Base-by-base conservation (phyloP, 2,797 vertebrate genomes). In the Fringilla coelebs region DNA sequence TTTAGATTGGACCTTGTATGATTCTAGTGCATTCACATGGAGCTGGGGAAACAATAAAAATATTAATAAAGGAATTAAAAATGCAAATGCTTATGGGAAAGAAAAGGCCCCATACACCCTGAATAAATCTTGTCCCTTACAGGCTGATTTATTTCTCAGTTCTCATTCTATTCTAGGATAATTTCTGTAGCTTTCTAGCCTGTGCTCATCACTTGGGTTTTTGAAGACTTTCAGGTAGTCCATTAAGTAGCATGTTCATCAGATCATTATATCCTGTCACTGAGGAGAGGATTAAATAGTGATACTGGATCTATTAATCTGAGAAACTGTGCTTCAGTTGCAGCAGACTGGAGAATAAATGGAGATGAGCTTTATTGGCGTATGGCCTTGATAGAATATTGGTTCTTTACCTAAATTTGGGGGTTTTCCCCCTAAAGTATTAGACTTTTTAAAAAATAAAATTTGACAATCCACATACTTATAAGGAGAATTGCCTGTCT, bases 261-360 rank as follows among this genome's bases (percentile, higher is more conserved):
- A 93, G 79, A 91, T 94, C 91, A 79, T 94, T 96, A 88, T 84
- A 63, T 41, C 63, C 74, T 93, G 96, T 93, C 92, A 93, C 66
- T 24, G 77, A 73, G 89, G 72, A 95, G 76, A 94, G 60, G 89
- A 96, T 95, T 95, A 95, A 96, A 90, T 86, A 86, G 80, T 92
- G 89, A 88, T 95, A 93, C 76, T 88, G 73, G 91, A 88, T 90
- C 95, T 92, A 85, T 96, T 97, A 93, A 91, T 96, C 92, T 96
- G 70, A 62, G 85, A 86, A 91, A 73, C 85, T 63, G 32, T 88
- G 66, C 88, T 91, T 84, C 92, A 76, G 1, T 87, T 94, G 92
- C 61, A 85, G 68, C 52, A 80, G 74, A 34, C 70, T 71, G 74
- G 41, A 82, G 78, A 92, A 91, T 43, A 73, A 86, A 88, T 93